A percentile compares a stretch with the other conserved stretches of the same genome.
Conservation (phyloP, 2,888 invertebrate genomes). For the Pachymerium ferrugineum region DNA sequence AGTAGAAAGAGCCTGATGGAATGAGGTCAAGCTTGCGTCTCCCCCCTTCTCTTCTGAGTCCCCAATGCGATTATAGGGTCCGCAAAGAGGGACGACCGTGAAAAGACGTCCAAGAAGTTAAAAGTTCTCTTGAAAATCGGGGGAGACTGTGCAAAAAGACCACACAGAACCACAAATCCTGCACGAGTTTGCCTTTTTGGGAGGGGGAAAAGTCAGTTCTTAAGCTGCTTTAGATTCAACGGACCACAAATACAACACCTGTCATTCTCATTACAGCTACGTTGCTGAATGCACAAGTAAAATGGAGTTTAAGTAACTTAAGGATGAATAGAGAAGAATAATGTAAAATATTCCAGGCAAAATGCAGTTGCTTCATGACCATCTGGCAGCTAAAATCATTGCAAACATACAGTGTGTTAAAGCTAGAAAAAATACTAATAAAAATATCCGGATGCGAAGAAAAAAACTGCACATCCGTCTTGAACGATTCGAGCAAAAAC, state of each 20-base stretch:
- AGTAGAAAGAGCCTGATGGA: constrained; percentile 4
- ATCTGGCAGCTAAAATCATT: neutral
- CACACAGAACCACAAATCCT: constrained; percentile 22
- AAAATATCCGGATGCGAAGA: no score
- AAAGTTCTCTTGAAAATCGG: constrained; percentile 20
- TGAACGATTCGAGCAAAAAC: no score
- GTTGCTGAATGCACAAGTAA: constrained; percentile 16
- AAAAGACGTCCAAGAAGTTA: constrained; percentile 27
- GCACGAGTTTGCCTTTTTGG: constrained; percentile 14
- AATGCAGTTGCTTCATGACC: neutral
- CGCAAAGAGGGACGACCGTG: constrained; percentile 5
- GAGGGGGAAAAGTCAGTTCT: neutral
- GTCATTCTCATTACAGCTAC: constrained; percentile 19
- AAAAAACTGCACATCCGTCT: neutral
- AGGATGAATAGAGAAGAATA: constrained; percentile 17
- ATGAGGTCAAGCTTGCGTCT: constrained; percentile 15
- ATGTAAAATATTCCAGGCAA: neutral
- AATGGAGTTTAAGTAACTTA: constrained; percentile 20
- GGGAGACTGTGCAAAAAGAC: constrained; percentile 24
- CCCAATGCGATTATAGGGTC: constrained; percentile 18
- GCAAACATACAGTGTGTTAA: no score
- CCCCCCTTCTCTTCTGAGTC: neutral
- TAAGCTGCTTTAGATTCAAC: constrained; percentile 21
- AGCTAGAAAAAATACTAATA: no score
- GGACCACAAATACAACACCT: constrained; percentile 25